Base-by-base conservation (phyloP, 1,140 invertebrate species). In the Drosophila hydei region DNA sequence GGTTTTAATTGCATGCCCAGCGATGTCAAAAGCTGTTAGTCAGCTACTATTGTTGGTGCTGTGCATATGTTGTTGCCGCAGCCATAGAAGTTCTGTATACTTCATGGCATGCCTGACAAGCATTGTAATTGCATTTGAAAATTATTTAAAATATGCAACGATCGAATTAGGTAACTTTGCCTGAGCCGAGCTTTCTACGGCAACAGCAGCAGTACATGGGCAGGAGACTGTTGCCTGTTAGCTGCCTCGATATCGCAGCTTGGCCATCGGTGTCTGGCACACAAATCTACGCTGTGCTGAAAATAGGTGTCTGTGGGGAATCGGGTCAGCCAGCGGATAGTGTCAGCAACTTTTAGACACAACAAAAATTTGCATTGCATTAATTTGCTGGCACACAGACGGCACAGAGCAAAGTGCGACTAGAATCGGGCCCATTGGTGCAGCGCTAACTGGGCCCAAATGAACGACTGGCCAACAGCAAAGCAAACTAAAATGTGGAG, bases 281-380 rank as follows among this genome's bases (percentile, higher is more conserved):
- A 51, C 72, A 51, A 59, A 21, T 43, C n/a, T n/a, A n/a, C n/a
- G n/a, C n/a, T n/a, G n/a, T n/a, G n/a, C n/a, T n/a, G n/a, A n/a
- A 23, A 50, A 60, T 69, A 59, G 65, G 61, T 69, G 73, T 80
- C 78, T 73, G 55, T 62, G 47, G 83, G 83, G 78, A 88, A 88
- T 72, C 72, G 62, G 83, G 83, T 88, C 83, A 88, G 84, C 83
- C 83, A 88, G 84, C 83, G 81, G 83, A 88, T 84, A 68, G 67
- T 77, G 77, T 81, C 75, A 76, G 79, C 75, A 68, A 60, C 59
- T 63, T 72, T 77, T 85, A 68, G 70, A 56, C 74, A 67, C 61
- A 51, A 67, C 61, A 51, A 73, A 76, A 71, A 75, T 75, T 72
- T 75, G 72, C 72, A 75, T 75, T 71, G 72, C 72, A 75, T 71